Evolutionary conservation across 1,140 invertebrate genomes (phyloP), one percentile per base, ranked within the genome.

Genomic region (Periplaneta americana): DNA sequence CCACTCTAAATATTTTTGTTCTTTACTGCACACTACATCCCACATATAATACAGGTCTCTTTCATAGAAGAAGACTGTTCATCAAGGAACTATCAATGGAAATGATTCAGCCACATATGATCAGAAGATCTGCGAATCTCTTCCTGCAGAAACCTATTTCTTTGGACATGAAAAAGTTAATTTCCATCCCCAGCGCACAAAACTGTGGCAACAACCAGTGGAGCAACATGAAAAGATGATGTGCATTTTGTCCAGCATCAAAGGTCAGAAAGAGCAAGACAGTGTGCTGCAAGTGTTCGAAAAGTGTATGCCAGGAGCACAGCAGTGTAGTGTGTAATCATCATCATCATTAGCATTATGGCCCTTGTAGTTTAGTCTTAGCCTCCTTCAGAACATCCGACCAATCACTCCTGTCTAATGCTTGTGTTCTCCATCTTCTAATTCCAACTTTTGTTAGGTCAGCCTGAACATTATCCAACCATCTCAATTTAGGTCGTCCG

Each of bases 121-220:
- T 31, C 10, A 39, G 34, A 48, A 10, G 79, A 11, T 37, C 79
- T 6, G 28, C 8, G 9, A 80, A 80, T 34, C 22, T 28, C 22
- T 34, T 9, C 18, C 37, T 80, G 28, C 79, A 80, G n/a, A 80
- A 80, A 34, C 48, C 8, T 28, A 28, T 80, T 80, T 28, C 15
- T 28, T 28, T 48, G 48, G 39, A 80, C 34, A 80, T 80, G 35
- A 34, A 80, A 15, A 80, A 80, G 32, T 80, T 80, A 13, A 48
- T 80, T 48, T n/a, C 22, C 34, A 80, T 48, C 17, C 34, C 48
- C 0, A 28, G 28, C 5, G 91, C 91, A 74, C 93, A 93, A 10
- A 95, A 94, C n/a, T 33, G 34, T 78, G 35, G n/a, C n/a, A n/a
- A n/a, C n/a, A 78, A 34, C 32, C n/a, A 31, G 35, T 34, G n/a